phyloP scores from a whole-genome alignment of 2,113 vertebrate species.

The Martes martes region DNA sequence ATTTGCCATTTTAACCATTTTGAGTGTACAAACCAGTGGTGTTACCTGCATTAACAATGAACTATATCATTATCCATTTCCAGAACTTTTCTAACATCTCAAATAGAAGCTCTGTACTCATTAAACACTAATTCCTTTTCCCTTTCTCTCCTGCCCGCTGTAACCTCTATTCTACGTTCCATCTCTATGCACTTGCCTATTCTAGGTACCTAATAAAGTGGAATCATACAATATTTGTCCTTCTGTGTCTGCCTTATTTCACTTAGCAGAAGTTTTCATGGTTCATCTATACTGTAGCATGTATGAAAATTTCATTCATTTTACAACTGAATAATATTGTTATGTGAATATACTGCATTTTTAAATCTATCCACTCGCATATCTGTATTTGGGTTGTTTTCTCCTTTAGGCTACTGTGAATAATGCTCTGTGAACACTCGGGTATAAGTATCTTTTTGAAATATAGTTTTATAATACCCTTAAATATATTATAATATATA shows the following conservation, averaged over 20 bases:
- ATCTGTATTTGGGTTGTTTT: neutral
- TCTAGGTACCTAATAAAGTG: neutral
- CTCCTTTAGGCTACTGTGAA: neutral
- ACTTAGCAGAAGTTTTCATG: neutral
- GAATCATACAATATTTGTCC: neutral
- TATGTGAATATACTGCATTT: neutral
- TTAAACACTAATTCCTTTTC: neutral
- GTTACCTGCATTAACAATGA: neutral
- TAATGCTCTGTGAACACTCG: neutral
- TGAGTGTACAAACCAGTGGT: neutral
- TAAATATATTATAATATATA: neutral
- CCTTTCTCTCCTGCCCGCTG: neutral
- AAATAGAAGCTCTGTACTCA: neutral
- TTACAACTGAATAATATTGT: neutral
- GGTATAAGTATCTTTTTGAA: neutral
- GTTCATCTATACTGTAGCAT: neutral
- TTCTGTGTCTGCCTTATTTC: neutral
- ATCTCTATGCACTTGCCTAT: neutral
- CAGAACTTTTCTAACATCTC: neutral
- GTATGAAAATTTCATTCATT: neutral
- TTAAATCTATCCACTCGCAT: neutral
- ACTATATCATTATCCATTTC: neutral
- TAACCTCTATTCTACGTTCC: neutral
- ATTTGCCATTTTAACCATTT: neutral
- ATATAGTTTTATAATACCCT: neutral